These are phyloP conservation scores for Allophyes oxyacanthae DNA, from an alignment of 2,888 invertebrate genomes.

Conservation along the genomic window DNA sequence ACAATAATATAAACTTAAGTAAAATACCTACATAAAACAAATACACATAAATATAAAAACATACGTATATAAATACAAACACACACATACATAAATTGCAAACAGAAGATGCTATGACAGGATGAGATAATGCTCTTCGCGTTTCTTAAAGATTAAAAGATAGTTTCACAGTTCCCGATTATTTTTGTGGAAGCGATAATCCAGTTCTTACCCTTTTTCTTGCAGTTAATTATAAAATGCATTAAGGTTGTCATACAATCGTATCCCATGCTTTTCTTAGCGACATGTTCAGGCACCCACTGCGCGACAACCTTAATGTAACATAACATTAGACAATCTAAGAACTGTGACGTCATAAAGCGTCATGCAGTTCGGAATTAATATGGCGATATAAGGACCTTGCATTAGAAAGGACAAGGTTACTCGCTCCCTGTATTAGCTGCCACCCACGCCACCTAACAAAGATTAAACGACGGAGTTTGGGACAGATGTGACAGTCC, in stretches of 20 bases:
- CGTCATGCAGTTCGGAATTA: conserved; percentile 45
- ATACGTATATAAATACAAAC: no score
- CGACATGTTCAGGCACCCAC: background rate
- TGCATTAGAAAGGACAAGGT: conserved; percentile 62
- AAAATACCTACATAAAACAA: no score
- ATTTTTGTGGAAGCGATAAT: no score
- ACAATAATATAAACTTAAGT: no score
- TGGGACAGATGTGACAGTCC: conserved; percentile 21
- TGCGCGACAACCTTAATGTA: conserved; percentile 9
- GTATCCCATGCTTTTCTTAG: background rate
- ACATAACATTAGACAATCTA: conserved; percentile 11
- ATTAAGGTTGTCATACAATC: no score
- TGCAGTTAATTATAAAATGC: background rate
- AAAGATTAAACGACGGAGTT: conserved; percentile 25
- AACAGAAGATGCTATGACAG: no score
- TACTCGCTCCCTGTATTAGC: conserved; percentile 38
- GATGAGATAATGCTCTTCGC: no score
- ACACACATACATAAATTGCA: no score
- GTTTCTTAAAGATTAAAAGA: no score
- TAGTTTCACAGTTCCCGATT: no score
- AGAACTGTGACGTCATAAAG: conserved; percentile 39
- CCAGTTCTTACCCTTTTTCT: no score
- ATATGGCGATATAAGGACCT: conserved; percentile 45
- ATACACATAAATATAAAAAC: no score
- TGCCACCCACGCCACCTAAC: conserved; percentile 38